These are phyloP conservation scores for Panurus biarmicus DNA, from an alignment of 2,113 vertebrate species.

Conservation along the genomic window DNA sequence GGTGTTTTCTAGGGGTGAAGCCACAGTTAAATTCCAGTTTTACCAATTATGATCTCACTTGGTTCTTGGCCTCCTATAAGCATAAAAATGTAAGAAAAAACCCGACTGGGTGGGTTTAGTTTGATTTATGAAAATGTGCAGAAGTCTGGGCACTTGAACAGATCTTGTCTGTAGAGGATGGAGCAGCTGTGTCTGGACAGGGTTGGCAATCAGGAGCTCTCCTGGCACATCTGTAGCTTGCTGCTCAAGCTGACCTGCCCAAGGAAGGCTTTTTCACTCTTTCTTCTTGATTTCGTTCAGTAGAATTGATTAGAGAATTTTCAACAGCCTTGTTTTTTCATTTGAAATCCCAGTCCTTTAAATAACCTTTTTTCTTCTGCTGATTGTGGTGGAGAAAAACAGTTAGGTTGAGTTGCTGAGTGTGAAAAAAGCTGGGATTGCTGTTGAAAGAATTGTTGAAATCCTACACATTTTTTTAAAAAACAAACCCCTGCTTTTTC, in stretches of 20 bases:
- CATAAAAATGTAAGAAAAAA: neutral
- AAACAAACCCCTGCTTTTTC: too few species aligned
- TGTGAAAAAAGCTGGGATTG: neutral
- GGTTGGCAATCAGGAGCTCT: neutral
- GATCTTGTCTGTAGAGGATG: neutral
- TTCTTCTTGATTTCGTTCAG: neutral
- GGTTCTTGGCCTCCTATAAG: neutral
- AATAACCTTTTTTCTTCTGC: neutral
- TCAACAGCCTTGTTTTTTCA: neutral
- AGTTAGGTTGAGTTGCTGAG: neutral
- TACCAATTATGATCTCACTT: neutral
- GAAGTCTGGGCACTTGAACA: conserved; percentile 13
- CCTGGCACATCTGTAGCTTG: neutral
- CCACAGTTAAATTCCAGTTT: conserved; percentile 6
- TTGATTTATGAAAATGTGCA: conserved; percentile 12
- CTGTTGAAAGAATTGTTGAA: neutral
- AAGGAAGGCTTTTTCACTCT: neutral
- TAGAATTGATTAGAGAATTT: neutral
- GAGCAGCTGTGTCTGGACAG: neutral
- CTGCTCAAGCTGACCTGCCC: neutral
- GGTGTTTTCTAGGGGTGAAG: neutral
- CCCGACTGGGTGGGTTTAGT: neutral
- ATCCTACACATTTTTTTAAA: too few species aligned
- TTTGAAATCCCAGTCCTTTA: neutral
- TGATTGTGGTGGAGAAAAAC: neutral